phyloP scores from a whole-genome alignment of 2,113 vertebrate species.

The Onychostoma macrolepis region DNA sequence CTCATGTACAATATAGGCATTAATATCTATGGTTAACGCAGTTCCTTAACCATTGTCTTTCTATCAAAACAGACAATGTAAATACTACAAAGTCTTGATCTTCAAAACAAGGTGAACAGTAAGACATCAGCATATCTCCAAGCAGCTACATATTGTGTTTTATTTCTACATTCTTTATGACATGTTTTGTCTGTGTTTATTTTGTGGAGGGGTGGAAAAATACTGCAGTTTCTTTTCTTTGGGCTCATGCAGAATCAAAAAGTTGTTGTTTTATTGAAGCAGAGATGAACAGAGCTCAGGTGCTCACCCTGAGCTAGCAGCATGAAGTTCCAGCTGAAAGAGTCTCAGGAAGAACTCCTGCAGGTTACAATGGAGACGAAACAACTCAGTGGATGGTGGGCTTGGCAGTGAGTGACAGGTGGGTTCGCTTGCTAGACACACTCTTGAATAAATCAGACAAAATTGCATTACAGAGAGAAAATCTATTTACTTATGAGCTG shows the following conservation, averaged over 20 bases:
- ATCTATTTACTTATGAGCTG: not conserved
- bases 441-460: conserved; percentile 60
- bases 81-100: not conserved
- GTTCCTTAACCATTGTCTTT: not conserved
- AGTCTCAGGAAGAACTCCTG: conserved; percentile 84
- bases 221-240: not conserved
- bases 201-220: not conserved
- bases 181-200: conserved; percentile 1
- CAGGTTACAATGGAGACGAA: conserved; percentile 77
- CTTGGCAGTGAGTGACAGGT: conserved; percentile 83
- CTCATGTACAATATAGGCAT: not conserved
- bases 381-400: conserved; percentile 74
- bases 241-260: conserved; percentile 9
- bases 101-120: conserved; percentile 2
- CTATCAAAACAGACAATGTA: not conserved
- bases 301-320: conserved; percentile 79
- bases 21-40: not conserved
- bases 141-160: not conserved
- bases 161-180: not conserved
- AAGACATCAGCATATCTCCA: not conserved
- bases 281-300: not conserved
- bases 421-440: conserved; percentile 67
- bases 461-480: not conserved
- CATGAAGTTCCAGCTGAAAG: conserved; percentile 84
- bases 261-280: conserved; percentile 11